Conservation (phyloP, 2,888 invertebrate genomes). For the Trissolcus brochymenae region DNA sequence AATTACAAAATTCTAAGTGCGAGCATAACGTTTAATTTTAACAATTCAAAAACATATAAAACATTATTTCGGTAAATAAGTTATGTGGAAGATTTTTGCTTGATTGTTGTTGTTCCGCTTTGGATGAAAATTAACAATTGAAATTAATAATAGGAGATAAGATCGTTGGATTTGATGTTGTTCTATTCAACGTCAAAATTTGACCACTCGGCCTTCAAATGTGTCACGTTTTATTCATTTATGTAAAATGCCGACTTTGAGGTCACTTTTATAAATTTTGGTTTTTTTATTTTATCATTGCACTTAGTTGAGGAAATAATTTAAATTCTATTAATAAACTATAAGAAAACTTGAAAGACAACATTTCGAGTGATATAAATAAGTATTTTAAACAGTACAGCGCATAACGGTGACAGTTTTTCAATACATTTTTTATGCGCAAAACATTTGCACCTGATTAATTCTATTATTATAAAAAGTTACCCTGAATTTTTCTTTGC, state of each 20-base stretch:
- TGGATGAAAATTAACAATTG: no score
- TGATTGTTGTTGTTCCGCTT: no score
- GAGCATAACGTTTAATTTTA: no score
- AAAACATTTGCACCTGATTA: neutral
- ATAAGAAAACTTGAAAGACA: no score
- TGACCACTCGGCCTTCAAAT: slow-evolving; percentile 9
- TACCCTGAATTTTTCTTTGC: no score
- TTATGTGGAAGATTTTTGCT: no score
- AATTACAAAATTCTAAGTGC: slow-evolving; percentile 3
- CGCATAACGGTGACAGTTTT: slow-evolving; percentile 3
- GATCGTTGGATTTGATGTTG: slow-evolving; percentile 2
- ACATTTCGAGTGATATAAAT: no score
- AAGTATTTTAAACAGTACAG: neutral
- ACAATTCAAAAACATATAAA: no score
- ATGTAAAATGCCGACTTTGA: neutral
- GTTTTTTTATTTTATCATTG: neutral
- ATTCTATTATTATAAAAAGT: no score
- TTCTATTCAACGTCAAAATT: slow-evolving; percentile 13
- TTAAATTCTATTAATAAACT: neutral
- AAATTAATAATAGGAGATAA: no score
- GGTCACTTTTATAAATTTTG: slow-evolving; percentile 13
- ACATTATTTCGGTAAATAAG: no score
- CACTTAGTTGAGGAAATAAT: no score
- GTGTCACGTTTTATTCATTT: slow-evolving; percentile 1
- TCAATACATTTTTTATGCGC: neutral